Percentiles rank a stretch among this genome's conserved stretches.
Evolutionary conservation across 1,140 invertebrate genomes (phyloP).

Genomic region (Trachymyrmex cornetzi): DNA sequence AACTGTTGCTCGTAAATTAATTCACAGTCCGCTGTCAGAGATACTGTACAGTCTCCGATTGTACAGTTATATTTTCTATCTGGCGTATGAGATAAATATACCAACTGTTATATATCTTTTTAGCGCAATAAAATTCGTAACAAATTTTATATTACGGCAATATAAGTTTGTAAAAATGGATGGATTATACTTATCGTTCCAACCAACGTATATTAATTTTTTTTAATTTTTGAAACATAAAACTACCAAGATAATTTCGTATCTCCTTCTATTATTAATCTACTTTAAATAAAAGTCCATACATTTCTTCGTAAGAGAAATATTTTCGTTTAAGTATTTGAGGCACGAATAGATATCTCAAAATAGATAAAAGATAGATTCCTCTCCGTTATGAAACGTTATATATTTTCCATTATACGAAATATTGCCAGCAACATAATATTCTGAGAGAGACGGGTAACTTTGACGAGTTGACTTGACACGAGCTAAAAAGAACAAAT

Average conservation of each 20-base stretch:
- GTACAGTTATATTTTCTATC: conserved; percentile 39
- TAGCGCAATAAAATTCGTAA: not conserved
- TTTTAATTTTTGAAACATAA: not conserved
- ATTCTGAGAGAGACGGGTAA: not conserved
- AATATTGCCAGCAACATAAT: not conserved
- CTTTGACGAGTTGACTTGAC: conserved; percentile 23
- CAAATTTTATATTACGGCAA: not conserved
- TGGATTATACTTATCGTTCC: not conserved
- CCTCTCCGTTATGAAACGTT: not conserved
- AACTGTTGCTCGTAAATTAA: conserved; percentile 59
- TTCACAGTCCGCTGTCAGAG: conserved; percentile 39
- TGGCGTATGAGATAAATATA: conserved; percentile 37
- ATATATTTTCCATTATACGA: not conserved
- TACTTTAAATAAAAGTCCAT: not conserved
- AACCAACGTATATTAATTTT: not conserved
- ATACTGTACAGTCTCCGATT: conserved; percentile 32
- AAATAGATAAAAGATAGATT: not conserved
- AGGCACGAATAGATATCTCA: conserved; percentile 5
- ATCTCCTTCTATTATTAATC: conserved; percentile 3
- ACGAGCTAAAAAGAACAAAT: not conserved
- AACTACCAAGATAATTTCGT: not conserved
- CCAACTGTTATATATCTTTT: not conserved
- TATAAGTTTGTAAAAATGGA: not conserved
- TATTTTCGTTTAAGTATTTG: conserved; percentile 3
- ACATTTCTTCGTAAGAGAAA: not conserved